Evolutionary conservation across 1,140 invertebrate genomes (phyloP).

Genomic region (Bombus waltoni): DNA sequence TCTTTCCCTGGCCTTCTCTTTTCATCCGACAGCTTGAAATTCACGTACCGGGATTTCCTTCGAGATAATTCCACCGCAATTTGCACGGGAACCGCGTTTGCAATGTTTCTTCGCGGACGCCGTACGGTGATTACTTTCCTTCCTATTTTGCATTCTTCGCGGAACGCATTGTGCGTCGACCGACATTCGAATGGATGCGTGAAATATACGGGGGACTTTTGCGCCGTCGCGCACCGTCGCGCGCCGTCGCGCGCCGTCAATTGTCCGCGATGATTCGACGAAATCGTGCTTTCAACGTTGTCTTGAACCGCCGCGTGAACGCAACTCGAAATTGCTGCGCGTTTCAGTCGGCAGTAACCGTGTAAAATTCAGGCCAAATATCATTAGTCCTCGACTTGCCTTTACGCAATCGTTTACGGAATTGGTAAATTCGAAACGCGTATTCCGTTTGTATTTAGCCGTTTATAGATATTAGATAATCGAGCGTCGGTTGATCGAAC

Average conservation of each 20-base stretch:
- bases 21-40: neutral
- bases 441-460: no score
- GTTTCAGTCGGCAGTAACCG: neutral
- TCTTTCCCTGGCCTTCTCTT: neutral
- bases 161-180: no score
- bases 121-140: neutral
- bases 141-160: neutral
- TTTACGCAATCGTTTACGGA: neutral
- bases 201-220: neutral
- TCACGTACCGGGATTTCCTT: slow-evolving; percentile 6
- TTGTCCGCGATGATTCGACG: no score
- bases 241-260: no score
- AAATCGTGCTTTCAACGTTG: neutral
- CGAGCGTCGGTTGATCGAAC: neutral
- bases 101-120: neutral
- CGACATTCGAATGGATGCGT: neutral
- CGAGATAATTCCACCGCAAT: slow-evolving; percentile 21
- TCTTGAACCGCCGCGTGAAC: no score
- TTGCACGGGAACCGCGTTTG: slow-evolving; percentile 2
- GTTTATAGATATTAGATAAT: neutral
- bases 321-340: neutral
- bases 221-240: no score
- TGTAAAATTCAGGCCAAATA: neutral
- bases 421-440: no score
- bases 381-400: neutral